phyloP scores from a whole-genome alignment of 2,113 vertebrate species.

The Aegotheles bennettii region DNA sequence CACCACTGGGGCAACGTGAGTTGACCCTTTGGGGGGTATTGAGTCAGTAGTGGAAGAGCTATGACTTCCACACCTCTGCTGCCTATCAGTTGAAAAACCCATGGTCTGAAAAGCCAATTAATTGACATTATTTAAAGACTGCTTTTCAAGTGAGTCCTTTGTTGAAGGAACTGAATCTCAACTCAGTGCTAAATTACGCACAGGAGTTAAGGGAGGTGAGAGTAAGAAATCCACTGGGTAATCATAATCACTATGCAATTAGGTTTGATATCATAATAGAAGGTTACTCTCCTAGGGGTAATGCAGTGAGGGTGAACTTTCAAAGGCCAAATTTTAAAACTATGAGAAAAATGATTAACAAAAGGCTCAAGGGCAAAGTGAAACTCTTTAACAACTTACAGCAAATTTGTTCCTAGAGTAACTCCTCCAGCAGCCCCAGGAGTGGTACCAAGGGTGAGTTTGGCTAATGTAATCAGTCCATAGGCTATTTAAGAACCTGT shows the following conservation, averaged over 20 bases:
- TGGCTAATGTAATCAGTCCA: slow-evolving; percentile 25
- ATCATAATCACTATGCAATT: slow-evolving; percentile 56
- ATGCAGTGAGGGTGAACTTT: slow-evolving; percentile 62
- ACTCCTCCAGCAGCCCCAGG: not conserved
- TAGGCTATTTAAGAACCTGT: slow-evolving; percentile 32
- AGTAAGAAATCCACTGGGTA: slow-evolving; percentile 53
- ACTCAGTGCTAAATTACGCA: slow-evolving; percentile 35
- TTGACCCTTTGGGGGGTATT: not conserved
- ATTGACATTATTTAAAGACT: slow-evolving; percentile 46
- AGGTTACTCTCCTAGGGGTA: slow-evolving; percentile 57
- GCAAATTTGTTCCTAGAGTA: slow-evolving; percentile 44
- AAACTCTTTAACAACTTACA: slow-evolving; percentile 45
- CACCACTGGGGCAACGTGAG: not conserved
- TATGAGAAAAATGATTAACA: slow-evolving; percentile 55
- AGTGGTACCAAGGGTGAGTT: slow-evolving; percentile 35
- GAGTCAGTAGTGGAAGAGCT: not conserved
- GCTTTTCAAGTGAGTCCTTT: slow-evolving; percentile 4
- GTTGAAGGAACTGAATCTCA: not conserved
- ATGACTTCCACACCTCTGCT: not conserved
- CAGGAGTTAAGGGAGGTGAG: slow-evolving; percentile 47
- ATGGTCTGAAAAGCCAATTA: not conserved
- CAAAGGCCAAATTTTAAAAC: slow-evolving; percentile 64
- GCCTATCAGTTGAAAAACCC: not conserved
- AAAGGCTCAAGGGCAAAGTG: slow-evolving; percentile 63
- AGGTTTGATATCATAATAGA: slow-evolving; percentile 68